A percentile compares a stretch with the other conserved stretches of the same genome.
Evolutionary conservation across 1,140 invertebrate species (phyloP).

Genomic region (Heterodera carotae): DNA sequence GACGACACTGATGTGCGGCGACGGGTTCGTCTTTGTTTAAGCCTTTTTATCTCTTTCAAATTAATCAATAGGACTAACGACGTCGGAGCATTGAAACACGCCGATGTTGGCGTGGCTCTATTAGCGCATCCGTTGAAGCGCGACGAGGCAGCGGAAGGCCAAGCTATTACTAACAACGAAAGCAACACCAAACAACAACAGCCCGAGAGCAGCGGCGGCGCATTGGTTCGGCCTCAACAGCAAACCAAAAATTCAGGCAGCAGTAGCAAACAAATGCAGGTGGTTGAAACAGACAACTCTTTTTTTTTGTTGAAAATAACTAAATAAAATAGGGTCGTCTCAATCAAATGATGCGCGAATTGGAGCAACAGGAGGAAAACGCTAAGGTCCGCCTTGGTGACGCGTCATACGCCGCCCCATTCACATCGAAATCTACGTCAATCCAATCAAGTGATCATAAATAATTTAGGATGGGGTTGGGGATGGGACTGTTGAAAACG

Average conservation of each 20-base stretch:
- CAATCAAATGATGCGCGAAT: conserved; percentile 80
- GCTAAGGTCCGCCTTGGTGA: conserved; percentile 91
- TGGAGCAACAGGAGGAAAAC: conserved; percentile 85
- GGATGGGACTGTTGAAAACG: too few relatives aligned
- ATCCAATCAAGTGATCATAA: conserved; percentile 81
- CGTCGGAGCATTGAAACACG: conserved; percentile 98
- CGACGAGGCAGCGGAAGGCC: conserved; percentile 22
- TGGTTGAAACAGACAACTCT: not conserved
- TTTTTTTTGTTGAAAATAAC: not conserved
- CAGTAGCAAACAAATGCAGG: conserved; percentile 30
- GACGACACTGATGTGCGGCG: conserved; percentile 96
- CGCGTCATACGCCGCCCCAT: conserved; percentile 97
- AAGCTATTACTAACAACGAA: too few relatives aligned
- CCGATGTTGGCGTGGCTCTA: conserved; percentile 88
- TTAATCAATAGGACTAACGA: conserved; percentile 80
- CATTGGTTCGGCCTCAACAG: too few relatives aligned
- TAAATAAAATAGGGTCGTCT: conserved; percentile 66
- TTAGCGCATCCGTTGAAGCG: conserved; percentile 76
- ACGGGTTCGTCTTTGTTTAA: conserved; percentile 76
- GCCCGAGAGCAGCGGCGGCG: conserved; percentile 6
- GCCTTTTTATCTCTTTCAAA: not conserved
- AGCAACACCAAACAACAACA: too few relatives aligned
- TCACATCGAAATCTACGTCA: conserved; percentile 94
- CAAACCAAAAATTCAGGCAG: not conserved
- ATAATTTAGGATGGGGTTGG: too few relatives aligned